Evolutionary conservation across 2,888 invertebrate genomes (phyloP).

Genomic region (Nasonovia ribisnigri): DNA sequence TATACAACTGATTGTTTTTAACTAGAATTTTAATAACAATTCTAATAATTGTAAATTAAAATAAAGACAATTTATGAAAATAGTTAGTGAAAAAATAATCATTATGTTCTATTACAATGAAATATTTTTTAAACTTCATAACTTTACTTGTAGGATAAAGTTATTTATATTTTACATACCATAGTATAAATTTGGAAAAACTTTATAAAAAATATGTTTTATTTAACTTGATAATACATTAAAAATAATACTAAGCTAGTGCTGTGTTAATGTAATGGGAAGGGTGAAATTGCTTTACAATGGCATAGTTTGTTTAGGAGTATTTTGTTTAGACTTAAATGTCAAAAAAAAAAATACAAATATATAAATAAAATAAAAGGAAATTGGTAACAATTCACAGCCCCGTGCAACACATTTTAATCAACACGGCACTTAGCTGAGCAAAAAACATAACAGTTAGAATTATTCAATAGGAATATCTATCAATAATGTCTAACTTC

Average conservation of each 20-base stretch:
- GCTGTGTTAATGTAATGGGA: constrained; percentile 22
- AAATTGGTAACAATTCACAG: constrained; percentile 16
- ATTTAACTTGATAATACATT: constrained; percentile 10
- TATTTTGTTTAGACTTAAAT: background rate
- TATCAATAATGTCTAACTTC: constrained; percentile 45
- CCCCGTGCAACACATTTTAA: background rate
- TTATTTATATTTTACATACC: background rate
- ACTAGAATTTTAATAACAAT: constrained; percentile 6
- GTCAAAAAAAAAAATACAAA: background rate
- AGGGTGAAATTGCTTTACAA: constrained; percentile 11
- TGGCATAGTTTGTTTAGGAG: background rate
- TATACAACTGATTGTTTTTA: background rate
- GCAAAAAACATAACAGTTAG: constrained; percentile 37
- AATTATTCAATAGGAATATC: constrained; percentile 45
- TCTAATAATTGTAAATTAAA: constrained; percentile 7
- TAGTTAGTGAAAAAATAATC: constrained; percentile 17
- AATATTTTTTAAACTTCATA: background rate
- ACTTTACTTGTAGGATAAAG: background rate
- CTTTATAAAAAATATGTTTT: constrained; percentile 37
- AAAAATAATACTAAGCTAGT: constrained; percentile 22
- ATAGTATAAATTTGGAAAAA: constrained; percentile 40
- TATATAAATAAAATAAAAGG: background rate
- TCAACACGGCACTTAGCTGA: constrained; percentile 28
- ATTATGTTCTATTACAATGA: background rate
- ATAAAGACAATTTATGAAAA: constrained; percentile 37